Conservation (phyloP, 2,888 invertebrate species). For the Hypercompe scribonia region DNA sequence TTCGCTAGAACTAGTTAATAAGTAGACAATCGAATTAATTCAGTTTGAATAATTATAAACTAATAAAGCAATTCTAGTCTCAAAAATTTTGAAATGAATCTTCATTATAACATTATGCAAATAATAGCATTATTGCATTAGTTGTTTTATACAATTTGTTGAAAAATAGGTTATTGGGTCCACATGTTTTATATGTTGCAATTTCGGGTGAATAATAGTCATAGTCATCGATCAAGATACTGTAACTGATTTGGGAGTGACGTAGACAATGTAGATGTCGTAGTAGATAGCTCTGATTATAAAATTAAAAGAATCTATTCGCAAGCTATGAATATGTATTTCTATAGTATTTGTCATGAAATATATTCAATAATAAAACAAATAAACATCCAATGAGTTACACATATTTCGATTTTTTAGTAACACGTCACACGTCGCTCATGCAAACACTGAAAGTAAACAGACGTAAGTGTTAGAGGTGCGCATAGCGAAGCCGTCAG, state of each 20-base stretch:
- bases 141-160: background rate
- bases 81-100: background rate
- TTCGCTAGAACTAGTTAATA: background rate
- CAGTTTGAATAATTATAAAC: background rate
- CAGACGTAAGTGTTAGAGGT: constrained; percentile 69
- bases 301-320: background rate
- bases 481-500: constrained; percentile 63
- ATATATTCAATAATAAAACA: constrained; percentile 21
- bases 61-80: background rate
- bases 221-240: background rate
- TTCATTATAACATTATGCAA: background rate
- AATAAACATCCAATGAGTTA: constrained; percentile 4
- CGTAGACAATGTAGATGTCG: background rate
- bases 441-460: constrained; percentile 72
- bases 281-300: background rate
- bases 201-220: background rate
- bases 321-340: background rate
- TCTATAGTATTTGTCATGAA: background rate
- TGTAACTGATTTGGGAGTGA: background rate
- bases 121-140: background rate
- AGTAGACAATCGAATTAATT: background rate
- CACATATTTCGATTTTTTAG: constrained; percentile 45
- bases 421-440: constrained; percentile 62
- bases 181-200: background rate
- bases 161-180: background rate